Evolutionary conservation across 2,113 vertebrate genomes (phyloP).

Genomic region (Equus quagga): DNA sequence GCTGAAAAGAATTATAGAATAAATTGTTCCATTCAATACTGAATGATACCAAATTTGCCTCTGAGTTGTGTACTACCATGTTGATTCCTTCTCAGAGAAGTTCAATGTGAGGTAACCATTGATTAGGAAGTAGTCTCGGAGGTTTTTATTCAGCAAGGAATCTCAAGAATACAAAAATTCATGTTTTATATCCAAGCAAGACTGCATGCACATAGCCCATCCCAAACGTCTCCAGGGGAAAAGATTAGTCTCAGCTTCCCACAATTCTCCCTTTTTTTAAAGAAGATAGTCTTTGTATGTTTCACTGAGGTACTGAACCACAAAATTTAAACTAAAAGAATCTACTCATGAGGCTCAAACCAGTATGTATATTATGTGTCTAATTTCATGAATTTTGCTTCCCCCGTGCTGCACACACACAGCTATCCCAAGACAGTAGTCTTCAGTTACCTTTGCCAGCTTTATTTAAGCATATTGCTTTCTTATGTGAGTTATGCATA

Average conservation of each 20-base stretch:
- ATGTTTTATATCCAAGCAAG: not conserved
- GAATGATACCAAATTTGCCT: not conserved
- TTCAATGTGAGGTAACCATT: not conserved
- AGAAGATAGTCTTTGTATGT: not conserved
- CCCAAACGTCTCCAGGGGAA: not conserved
- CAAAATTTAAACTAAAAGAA: slow-evolving; percentile 39
- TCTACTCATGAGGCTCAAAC: not conserved
- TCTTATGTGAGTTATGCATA: not conserved
- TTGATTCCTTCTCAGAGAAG: slow-evolving; percentile 42
- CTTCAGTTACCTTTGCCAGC: slow-evolving; percentile 4
- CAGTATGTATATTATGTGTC: not conserved
- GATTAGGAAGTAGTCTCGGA: not conserved
- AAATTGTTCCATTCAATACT: not conserved
- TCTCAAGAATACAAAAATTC: not conserved
- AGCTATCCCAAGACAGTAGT: not conserved
- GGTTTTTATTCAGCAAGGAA: slow-evolving; percentile 45
- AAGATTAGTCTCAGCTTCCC: not conserved
- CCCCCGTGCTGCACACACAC: not conserved
- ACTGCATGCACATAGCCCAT: not conserved
- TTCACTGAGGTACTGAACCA: slow-evolving; percentile 32
- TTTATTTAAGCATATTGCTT: slow-evolving; percentile 49
- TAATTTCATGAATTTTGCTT: slow-evolving; percentile 26
- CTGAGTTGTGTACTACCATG: not conserved
- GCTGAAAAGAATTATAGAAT: not conserved
- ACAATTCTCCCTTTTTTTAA: not conserved